Percentiles rank a stretch among this genome's conserved stretches.
Conservation (phyloP, 1,140 invertebrate genomes). For the Copidosoma floridanum region DNA sequence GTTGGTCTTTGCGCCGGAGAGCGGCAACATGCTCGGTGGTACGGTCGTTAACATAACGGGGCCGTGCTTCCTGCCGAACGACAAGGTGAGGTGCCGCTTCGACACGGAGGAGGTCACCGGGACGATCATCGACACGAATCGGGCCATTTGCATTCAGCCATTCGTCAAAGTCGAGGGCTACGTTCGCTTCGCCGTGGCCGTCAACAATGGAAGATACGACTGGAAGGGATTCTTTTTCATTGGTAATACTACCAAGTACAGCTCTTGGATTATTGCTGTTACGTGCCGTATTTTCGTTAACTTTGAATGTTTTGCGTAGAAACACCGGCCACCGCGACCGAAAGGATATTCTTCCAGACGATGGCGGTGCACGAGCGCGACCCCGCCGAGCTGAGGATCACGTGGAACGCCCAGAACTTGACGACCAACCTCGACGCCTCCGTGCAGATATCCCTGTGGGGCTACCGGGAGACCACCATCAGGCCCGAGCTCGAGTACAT, state of each 20-base stretch:
- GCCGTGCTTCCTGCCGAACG: slow-evolving; percentile 77
- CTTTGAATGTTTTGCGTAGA: slow-evolving; percentile 64
- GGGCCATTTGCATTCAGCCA: slow-evolving; percentile 87
- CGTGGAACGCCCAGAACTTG: slow-evolving; percentile 82
- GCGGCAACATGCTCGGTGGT: slow-evolving; percentile 92
- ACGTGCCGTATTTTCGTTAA: neutral
- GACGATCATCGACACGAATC: slow-evolving; percentile 72
- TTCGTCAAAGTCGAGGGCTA: slow-evolving; percentile 88
- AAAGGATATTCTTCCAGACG: slow-evolving; percentile 79
- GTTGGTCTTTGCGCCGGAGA: slow-evolving; percentile 86
- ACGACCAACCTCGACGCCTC: slow-evolving; percentile 73
- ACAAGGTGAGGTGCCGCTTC: slow-evolving; percentile 78
- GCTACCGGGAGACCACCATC: slow-evolving; percentile 81
- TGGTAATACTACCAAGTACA: no score
- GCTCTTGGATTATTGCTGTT: neutral
- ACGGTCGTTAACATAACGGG: slow-evolving; percentile 94
- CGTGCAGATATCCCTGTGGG: slow-evolving; percentile 80
- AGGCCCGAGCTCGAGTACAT: slow-evolving; percentile 66
- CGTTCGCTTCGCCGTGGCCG: slow-evolving; percentile 81
- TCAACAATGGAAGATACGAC: slow-evolving; percentile 79
- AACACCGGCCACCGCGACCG: slow-evolving; percentile 79
- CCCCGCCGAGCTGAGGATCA: slow-evolving; percentile 72
- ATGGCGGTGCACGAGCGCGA: slow-evolving; percentile 69
- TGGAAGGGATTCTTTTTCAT: slow-evolving; percentile 93
- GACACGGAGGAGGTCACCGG: slow-evolving; percentile 75